Evolutionary conservation across 2,113 vertebrate species (phyloP), one percentile per base, ranked within the genome.

Genomic region (Odontesthes bonariensis): DNA sequence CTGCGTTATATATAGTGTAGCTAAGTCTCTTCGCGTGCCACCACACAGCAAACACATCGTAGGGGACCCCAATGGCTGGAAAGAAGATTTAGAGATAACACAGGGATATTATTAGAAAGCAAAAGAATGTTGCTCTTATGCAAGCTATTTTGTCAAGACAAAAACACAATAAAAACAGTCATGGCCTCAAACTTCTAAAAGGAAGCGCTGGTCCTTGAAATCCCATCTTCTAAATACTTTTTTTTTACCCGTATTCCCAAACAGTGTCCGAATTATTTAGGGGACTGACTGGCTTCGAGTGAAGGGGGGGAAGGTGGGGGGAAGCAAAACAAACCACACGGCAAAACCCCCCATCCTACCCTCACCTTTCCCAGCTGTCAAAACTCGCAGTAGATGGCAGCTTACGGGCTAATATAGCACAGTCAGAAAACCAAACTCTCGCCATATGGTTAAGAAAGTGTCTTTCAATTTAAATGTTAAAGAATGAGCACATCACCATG

Each of bases 21-120:
- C 65, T 60, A 63, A 75, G 68, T 56, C 66, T 56, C 66, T 51
- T 53, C 31, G 51, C 54, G 83, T 81, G 65, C 71, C 69, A 78
- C 79, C 61, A 7, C 35, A 65, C 66, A 73, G 22, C 66, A 14
- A 55, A 69, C 64, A 70, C 59, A 77, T 75, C 38, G 73, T 58
- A 60, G 57, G 76, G 68, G 49, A 53, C 66, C 53, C 73, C 16
- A 35, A 47, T 2, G 77, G 58, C 65, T 86, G 70, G 74, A 87
- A 69, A 81, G 49, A 69, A 68, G 89, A 87, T 89, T 90, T 83
- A 58, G 72, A 83, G 86, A 84, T 76, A 86, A 89, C 44, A 69
- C 53, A 17, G 55, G 58, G 80, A 67, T 86, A 86, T 84, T 81
- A 82, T 84, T 86, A 84, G 87, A 83, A 79, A 75, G 35, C 61